Base-by-base conservation (phyloP, 2,113 vertebrate genomes). In the Cheirogaleus medius region DNA sequence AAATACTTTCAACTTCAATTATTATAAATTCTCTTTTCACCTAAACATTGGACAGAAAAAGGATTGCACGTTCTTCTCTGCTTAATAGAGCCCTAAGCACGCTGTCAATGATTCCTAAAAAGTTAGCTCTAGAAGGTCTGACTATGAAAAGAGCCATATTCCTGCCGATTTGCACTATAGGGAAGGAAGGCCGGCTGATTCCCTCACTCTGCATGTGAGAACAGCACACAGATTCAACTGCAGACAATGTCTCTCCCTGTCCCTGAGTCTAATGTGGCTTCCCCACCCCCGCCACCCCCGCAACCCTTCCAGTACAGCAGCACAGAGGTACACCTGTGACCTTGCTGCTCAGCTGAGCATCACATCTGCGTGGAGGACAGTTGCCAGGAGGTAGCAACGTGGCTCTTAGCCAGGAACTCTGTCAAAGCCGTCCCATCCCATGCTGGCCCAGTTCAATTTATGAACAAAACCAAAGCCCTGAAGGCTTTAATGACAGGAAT, bases 401-500 rank as follows among this genome's bases (percentile, higher is more conserved):
- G 94, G 84, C 90, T 76, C 18, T 71, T 14, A 74, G 95, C 89
- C 94, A 93, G 73, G 7, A 91, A 47, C 14, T n/a, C 29, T 32
- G 47, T 69, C 76, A 44, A 25, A 34, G 25, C 39, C 64, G 8
- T 84, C 54, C 23, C 8, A 29, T 71, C 69, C 66, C 78, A 66
- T 89, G 83, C 74, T 84, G 95, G 47, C 29, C 56, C 39, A 47
- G 23, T 90, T 95, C 76, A 97, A 39, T 69, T 95, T 82, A 78
- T 34, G 87, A 78, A 96, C 76, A 91, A 93, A 95, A 76, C 5
- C 52, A 95, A 93, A 81, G 3, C 27, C 91, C 94, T 74, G 21
- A 71, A 96, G 92, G 80, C 25, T 85, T 66, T 94, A 97, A 91
- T 90, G 78, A 96, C n/a, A 97, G 60, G 21, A 87, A 71, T 89